phyloP scores from a whole-genome alignment of 2,888 invertebrate genomes.

The Limnephilus auricula region DNA sequence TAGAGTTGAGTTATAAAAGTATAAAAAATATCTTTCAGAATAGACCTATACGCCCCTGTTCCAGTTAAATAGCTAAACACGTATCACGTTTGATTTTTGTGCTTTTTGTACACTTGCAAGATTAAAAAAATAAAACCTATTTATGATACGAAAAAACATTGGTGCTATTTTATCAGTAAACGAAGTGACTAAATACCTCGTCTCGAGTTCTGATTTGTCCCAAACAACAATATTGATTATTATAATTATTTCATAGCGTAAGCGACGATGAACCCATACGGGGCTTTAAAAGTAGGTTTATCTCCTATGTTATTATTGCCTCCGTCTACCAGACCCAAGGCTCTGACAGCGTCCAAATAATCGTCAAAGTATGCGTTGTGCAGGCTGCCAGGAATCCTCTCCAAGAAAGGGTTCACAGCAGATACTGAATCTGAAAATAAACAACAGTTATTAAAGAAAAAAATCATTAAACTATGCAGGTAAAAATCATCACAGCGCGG shows the following conservation, averaged over 20 bases:
- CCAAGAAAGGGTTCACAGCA: conserved; percentile 85
- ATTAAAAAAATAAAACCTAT: background rate
- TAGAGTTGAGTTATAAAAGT: background rate
- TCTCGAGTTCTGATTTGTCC: background rate
- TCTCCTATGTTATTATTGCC: conserved; percentile 72
- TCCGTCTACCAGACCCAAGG: conserved; percentile 73
- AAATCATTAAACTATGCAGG: background rate
- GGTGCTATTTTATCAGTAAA: background rate
- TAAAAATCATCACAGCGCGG: too few relatives aligned
- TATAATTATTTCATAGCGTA: conserved; percentile 72
- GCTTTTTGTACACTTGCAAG: too few relatives aligned
- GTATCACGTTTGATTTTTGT: too few relatives aligned
- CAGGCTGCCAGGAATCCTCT: conserved; percentile 78
- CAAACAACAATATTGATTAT: background rate
- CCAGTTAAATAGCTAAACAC: too few relatives aligned
- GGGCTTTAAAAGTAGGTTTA: conserved; percentile 73
- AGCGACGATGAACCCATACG: conserved; percentile 76
- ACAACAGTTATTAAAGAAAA: background rate
- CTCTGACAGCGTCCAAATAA: conserved; percentile 75
- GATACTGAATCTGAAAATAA: conserved; percentile 78
- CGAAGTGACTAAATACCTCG: background rate
- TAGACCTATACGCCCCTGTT: too few relatives aligned
- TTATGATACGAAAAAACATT: background rate
- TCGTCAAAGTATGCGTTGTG: conserved; percentile 82
- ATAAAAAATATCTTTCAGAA: background rate